phyloP scores from a whole-genome alignment of 2,113 vertebrate genomes.

The Odobenus rosmarus region DNA sequence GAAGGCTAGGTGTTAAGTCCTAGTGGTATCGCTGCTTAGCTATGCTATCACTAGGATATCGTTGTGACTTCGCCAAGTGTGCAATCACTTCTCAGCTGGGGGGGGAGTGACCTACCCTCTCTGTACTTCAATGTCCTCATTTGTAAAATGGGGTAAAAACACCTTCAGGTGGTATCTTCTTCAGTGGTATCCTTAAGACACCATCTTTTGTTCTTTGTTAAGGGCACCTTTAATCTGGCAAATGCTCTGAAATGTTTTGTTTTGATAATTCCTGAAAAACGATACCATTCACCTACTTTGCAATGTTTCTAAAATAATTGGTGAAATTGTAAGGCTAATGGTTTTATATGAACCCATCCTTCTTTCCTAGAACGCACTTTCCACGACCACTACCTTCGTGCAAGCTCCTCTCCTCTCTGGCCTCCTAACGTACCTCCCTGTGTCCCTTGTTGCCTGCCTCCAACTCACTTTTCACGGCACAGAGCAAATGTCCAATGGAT shows the following conservation, averaged over 20 bases:
- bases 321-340: background rate
- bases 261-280: background rate
- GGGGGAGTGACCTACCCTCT: background rate
- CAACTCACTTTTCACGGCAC: background rate
- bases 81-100: background rate
- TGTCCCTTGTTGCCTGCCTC: background rate
- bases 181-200: background rate
- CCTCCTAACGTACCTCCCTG: background rate
- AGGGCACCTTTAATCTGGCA: background rate
- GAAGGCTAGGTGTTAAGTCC: background rate
- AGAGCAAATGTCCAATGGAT: too few relatives aligned
- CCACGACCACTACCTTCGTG: fast-evolving
- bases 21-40: background rate
- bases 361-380: fast-evolving
- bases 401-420: background rate
- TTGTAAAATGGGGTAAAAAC: background rate
- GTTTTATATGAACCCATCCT: background rate
- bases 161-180: background rate
- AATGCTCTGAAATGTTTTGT: background rate
- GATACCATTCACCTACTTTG: background rate
- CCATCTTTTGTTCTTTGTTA: background rate
- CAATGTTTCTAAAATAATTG: background rate
- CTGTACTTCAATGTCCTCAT: background rate
- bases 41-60: background rate
- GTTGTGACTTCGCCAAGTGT: too few relatives aligned